These are phyloP conservation scores for Oscarella lobularis DNA, from an alignment of 37 sponge, comb jelly and placozoan genomes.

Conservation along the genomic window DNA sequence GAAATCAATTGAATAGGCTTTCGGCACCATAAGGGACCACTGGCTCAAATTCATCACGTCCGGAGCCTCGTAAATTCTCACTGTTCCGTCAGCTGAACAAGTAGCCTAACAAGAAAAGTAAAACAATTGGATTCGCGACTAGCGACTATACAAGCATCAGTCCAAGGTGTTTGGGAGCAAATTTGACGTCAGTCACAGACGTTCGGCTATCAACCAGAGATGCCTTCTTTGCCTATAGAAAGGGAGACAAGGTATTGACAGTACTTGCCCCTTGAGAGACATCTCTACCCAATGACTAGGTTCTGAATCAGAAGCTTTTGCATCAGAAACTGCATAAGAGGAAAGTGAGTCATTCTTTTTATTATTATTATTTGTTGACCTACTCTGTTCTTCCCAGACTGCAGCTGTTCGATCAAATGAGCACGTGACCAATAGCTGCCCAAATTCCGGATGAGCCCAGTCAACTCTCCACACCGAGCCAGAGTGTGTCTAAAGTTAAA, in stretches of 20 bases:
- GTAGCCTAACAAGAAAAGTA: conserved; percentile 43
- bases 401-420: conserved; percentile 85
- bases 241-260: too few species aligned
- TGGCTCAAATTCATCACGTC: conserved; percentile 90
- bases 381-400: conserved; percentile 95
- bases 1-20: neutral
- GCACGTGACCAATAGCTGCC: conserved; percentile 90
- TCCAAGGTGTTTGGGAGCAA: conserved; percentile 78
- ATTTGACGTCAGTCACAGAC: conserved; percentile 78
- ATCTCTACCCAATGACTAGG: neutral
- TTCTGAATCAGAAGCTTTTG: neutral
- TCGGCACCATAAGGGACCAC: conserved; percentile 42
- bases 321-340: conserved; percentile 9
- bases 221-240: conserved; percentile 48
- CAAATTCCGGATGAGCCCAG: conserved; percentile 99
- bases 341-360: too few species aligned
- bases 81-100: conserved; percentile 71
- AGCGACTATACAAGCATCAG: conserved; percentile 62
- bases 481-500: conserved; percentile 7
- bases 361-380: too few species aligned
- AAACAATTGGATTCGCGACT: neutral
- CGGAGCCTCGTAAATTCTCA: conserved; percentile 82
- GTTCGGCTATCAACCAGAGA: conserved; percentile 78
- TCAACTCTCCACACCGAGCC: conserved; percentile 66
- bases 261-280: too few species aligned